Evolutionary conservation across 2,888 invertebrate genomes (phyloP), one percentile per base, ranked within the genome.

Genomic region (Drosophila barbarae): DNA sequence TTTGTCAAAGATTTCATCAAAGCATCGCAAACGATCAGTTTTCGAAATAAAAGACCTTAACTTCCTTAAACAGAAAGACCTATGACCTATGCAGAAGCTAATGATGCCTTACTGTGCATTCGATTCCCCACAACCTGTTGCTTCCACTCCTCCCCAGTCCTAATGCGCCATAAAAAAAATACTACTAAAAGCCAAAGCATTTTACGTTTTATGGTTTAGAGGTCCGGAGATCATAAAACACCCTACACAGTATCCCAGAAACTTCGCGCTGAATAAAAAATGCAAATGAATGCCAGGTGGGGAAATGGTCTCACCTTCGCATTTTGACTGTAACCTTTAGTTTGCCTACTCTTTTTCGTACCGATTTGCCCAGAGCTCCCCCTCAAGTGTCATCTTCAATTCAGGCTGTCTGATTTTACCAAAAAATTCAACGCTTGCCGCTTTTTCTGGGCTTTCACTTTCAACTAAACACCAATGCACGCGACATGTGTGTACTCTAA

Each of bases 371-470:
- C 52, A 38, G 9, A 46, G 50, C 28, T 50, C 23, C 46, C 34
- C 10, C 30, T 15, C 35, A 42, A 15, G 13, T 35, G 49, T 6
- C 47, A 34, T 59, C 44, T 32, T 30, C 46, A 46, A 30, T 18
- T 46, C 13, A 9, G 5, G 13, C 30, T 18, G 13, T 12, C 12
- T 52, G 21, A 18, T 21, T 30, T 38, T n/a, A n/a, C 51, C 21
- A n/a, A 6, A 50, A 28, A 15, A 26, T 30, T 15, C 7, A n/a
- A 10, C 3, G 41, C 41, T 15, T 8, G n/a, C 26, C 15, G 46
- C 30, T 18, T 21, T 35, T 51, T 39, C 47, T 32, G 30, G 18
- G 53, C 82, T 78, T 78, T 84, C 73, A 71, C 82, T 75, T 66
- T 63, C 50, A 61, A 56, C 61, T 69, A 18, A 35, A 10, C 26